These are phyloP conservation scores for Seriola aureovittata DNA, from an alignment of 2,113 vertebrate genomes.

Conservation along the genomic window DNA sequence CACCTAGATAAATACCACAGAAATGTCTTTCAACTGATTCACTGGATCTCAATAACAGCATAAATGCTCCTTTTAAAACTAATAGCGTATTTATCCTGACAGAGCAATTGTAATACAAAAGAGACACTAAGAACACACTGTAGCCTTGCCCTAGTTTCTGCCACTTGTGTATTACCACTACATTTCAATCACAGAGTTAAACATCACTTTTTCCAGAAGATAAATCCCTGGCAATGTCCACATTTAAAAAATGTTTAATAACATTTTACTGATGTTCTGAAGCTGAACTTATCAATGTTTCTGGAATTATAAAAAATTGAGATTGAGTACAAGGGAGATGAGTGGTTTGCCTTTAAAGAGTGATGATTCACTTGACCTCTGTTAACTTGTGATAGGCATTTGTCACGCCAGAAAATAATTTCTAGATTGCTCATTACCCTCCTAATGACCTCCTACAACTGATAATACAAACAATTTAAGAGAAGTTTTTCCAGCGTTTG, in stretches of 20 bases:
- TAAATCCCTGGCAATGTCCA: neutral
- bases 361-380: constrained; percentile 52
- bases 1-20: neutral
- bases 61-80: constrained; percentile 12
- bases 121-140: neutral
- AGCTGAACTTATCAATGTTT: too few relatives aligned
- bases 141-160: constrained; percentile 17
- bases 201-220: rapidly evolving
- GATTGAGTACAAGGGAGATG: neutral
- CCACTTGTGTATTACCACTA: neutral
- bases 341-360: neutral
- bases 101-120: constrained; percentile 8
- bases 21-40: constrained; percentile 15
- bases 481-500: neutral
- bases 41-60: neutral
- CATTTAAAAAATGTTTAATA: neutral
- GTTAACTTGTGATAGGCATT: constrained; percentile 28
- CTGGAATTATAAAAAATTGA: too few relatives aligned
- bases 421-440: neutral
- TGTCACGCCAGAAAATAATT: neutral
- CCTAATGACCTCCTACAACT: neutral
- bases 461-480: neutral
- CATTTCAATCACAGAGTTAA: neutral
- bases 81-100: constrained; percentile 24
- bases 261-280: neutral